Conservation (phyloP, 1,140 invertebrate species). For the Drosophila littoralis region DNA sequence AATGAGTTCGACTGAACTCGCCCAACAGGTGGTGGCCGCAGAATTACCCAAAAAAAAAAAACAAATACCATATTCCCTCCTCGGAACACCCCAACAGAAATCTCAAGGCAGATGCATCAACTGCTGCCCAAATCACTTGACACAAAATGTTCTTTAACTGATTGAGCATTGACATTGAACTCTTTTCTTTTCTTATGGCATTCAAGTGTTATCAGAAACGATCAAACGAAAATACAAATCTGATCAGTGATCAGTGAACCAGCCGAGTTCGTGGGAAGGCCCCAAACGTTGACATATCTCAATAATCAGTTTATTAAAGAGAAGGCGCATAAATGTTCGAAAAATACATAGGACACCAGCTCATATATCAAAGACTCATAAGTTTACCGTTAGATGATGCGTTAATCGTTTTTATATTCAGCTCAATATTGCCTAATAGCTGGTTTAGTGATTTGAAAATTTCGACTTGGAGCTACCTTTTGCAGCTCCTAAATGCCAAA, state of each 20-base stretch:
- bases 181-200: constrained; percentile 22
- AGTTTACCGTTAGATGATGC: constrained; percentile 45
- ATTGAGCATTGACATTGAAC: constrained; percentile 77
- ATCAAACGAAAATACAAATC: constrained; percentile 10
- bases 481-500: constrained; percentile 43
- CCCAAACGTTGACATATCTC: constrained; percentile 57
- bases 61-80: constrained; percentile 20
- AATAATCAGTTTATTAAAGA: constrained; percentile 38
- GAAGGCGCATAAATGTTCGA: constrained; percentile 31
- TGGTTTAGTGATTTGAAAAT: background rate
- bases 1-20: constrained; percentile 72
- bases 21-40: constrained; percentile 66
- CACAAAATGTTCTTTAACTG: constrained; percentile 57
- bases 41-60: constrained; percentile 2
- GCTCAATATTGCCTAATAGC: constrained; percentile 29
- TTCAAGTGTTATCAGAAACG: constrained; percentile 37
- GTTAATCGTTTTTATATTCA: constrained; percentile 30
- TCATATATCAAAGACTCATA: constrained; percentile 40
- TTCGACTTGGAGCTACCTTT: constrained; percentile 22
- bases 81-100: background rate
- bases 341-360: constrained; percentile 10
- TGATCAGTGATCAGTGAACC: constrained; percentile 20
- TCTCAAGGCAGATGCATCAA: constrained; percentile 43
- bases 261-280: constrained; percentile 46
- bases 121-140: constrained; percentile 48